These are phyloP conservation scores for Chelidonichthys spinosus DNA, from an alignment of 2,797 vertebrate genomes.

Conservation along the genomic window DNA sequence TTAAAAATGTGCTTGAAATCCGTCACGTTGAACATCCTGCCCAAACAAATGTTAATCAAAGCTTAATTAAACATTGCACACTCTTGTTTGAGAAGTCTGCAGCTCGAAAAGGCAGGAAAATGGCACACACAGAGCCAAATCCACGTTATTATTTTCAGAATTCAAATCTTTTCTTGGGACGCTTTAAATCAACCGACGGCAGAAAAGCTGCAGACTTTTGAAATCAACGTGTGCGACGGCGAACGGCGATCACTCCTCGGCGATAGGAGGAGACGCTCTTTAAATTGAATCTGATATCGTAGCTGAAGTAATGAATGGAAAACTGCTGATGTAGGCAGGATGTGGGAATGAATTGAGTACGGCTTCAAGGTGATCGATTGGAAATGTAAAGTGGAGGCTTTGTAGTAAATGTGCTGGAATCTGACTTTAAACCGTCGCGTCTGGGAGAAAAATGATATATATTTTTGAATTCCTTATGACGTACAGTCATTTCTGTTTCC, in stretches of 20 bases:
- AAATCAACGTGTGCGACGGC: background rate
- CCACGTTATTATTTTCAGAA: conserved; percentile 18
- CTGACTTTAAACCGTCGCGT: conserved; percentile 6
- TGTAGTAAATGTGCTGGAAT: conserved; percentile 23
- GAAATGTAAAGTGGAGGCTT: conserved; percentile 9
- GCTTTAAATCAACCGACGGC: background rate
- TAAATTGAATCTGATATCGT: background rate
- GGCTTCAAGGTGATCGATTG: conserved; percentile 2
- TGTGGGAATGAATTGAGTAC: background rate
- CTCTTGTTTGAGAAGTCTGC: conserved; percentile 3
- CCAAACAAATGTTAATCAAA: conserved; percentile 1
- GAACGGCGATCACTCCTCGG: conserved; percentile 2
- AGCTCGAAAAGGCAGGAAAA: background rate
- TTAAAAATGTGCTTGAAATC: background rate
- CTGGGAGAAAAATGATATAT: background rate
- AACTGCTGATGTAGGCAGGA: background rate
- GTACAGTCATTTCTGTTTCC: conserved; percentile 43
- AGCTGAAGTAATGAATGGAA: background rate
- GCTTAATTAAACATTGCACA: background rate
- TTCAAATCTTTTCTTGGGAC: background rate
- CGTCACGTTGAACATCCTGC: conserved; percentile 6
- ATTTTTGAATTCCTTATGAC: no score
- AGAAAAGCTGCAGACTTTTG: background rate
- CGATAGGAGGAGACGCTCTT: background rate
- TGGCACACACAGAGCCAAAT: background rate